Conservation (phyloP, 2,888 invertebrate genomes). For the Choreutis nemorana region DNA sequence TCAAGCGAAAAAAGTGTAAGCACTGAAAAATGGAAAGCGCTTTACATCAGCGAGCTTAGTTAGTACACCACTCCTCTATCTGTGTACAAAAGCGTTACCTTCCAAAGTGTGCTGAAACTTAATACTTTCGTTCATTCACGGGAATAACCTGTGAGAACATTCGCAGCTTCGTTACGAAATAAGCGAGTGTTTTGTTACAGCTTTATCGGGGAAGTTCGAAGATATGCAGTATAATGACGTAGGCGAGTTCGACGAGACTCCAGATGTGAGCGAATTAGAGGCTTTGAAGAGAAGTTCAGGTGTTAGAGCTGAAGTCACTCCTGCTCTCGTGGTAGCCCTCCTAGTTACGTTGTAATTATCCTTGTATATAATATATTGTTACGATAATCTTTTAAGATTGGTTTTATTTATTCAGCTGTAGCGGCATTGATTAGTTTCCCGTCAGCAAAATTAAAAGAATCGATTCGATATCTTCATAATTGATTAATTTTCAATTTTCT, state of each 20-base stretch:
- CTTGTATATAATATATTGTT: conserved; percentile 62
- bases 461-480: too few species aligned
- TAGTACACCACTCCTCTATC: too few species aligned
- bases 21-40: too few species aligned
- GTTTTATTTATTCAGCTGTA: conserved; percentile 21
- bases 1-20: too few species aligned
- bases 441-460: too few species aligned
- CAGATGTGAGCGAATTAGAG: conserved; percentile 53
- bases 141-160: conserved; percentile 17
- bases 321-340: conserved; percentile 19
- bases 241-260: conserved; percentile 43
- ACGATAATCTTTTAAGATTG: conserved; percentile 36
- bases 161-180: too few species aligned
- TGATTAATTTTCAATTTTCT: too few species aligned
- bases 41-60: too few species aligned
- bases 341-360: conserved; percentile 38
- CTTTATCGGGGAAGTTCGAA: conserved; percentile 53
- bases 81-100: too few species aligned
- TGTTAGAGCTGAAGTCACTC: conserved; percentile 8
- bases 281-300: conserved; percentile 48
- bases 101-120: conserved; percentile 29
- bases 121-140: conserved; percentile 24
- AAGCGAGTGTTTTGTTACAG: conserved; percentile 32
- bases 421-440: too few species aligned
- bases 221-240: conserved; percentile 59